These are phyloP conservation scores for Arctia plantaginis DNA, from an alignment of 2,888 invertebrate genomes.

Conservation along the genomic window DNA sequence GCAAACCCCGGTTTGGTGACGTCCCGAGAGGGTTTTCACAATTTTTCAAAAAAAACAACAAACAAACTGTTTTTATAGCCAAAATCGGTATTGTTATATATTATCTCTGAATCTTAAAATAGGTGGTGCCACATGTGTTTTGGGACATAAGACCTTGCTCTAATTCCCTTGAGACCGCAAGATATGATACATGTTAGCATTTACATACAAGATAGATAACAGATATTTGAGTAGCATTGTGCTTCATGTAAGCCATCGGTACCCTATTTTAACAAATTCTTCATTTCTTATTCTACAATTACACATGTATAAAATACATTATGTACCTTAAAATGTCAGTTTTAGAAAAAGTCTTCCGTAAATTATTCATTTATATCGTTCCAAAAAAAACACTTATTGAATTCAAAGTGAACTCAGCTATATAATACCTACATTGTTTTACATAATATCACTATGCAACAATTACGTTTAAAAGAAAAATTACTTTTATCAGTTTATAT, in stretches of 20 bases:
- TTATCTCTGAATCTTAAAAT: background rate
- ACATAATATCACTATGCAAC: background rate
- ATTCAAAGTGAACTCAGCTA: background rate
- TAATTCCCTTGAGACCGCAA: background rate
- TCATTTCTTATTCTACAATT: background rate
- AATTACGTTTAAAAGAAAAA: background rate
- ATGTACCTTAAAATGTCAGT: background rate
- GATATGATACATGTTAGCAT: background rate
- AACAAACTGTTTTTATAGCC: no score
- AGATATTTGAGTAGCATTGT: background rate
- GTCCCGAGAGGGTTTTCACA: no score
- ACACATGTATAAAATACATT: background rate
- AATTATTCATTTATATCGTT: background rate
- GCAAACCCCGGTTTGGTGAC: no score
- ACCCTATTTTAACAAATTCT: background rate
- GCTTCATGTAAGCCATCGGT: background rate
- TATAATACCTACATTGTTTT: no score
- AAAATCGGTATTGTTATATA: background rate
- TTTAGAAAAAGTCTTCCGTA: background rate
- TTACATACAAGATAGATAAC: background rate
- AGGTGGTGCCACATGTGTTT: background rate
- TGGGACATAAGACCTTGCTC: background rate
- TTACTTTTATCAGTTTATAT: background rate
- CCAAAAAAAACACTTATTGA: background rate
- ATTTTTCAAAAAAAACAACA: no score